A percentile compares a stretch with the other conserved stretches of the same genome.
Evolutionary conservation across 2,888 invertebrate species (phyloP).

Genomic region (Nemotelus pantherinus): DNA sequence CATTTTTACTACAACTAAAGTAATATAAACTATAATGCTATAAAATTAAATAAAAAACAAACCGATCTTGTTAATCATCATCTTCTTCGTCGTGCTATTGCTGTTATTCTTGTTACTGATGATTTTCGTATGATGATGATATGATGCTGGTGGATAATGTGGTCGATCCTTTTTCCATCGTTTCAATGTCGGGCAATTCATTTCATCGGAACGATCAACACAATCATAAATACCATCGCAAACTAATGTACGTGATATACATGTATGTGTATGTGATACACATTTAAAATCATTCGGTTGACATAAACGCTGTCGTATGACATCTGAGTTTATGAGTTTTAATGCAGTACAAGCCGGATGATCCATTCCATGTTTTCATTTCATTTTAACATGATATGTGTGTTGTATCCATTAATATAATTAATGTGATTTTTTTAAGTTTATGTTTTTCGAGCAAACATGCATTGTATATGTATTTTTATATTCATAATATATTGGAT

Average conservation of each 20-base stretch:
- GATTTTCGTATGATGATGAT: no score
- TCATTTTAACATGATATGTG: not conserved
- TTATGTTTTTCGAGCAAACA: not conserved
- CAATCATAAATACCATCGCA: constrained; percentile 71
- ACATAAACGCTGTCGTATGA: not conserved
- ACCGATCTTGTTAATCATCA: constrained; percentile 55
- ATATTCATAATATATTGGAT: not conserved
- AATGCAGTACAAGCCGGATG: constrained; percentile 57
- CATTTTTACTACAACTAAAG: constrained; percentile 14
- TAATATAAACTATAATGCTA: constrained; percentile 30
- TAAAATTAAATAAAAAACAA: constrained; percentile 58
- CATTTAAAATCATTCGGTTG: constrained; percentile 61
- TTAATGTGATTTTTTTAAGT: not conserved
- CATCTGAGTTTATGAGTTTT: constrained; percentile 1
- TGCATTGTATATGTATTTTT: not conserved
- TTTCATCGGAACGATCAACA: constrained; percentile 72
- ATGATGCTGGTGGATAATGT: constrained; percentile 10
- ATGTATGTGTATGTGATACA: constrained; percentile 63
- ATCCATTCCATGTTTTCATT: constrained; percentile 45
- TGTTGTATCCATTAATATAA: not conserved
- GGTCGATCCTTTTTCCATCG: constrained; percentile 60
- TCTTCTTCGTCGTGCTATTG: constrained; percentile 4
- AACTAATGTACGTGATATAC: constrained; percentile 60
- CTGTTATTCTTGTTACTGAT: no score
- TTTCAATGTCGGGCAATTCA: constrained; percentile 65